Evolutionary conservation across 1,140 invertebrate genomes (phyloP).

Genomic region (Micrasema minimum): DNA sequence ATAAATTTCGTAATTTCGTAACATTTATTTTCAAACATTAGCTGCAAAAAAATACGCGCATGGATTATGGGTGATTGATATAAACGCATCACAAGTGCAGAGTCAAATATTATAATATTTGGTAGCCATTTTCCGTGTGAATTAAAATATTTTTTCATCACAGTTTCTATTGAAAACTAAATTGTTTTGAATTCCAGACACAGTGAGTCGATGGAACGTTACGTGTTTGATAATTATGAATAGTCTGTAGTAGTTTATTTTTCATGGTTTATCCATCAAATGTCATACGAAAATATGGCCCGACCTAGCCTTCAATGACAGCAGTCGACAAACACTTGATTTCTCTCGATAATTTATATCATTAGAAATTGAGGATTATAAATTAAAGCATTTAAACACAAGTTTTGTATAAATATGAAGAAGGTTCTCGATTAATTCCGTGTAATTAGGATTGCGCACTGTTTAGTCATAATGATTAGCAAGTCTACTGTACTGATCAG

Average conservation of each 20-base stretch:
- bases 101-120: slow-evolving; percentile 6
- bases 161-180: not conserved
- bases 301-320: slow-evolving; percentile 37
- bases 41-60: too few relatives aligned
- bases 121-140: slow-evolving; percentile 27
- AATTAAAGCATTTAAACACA: slow-evolving; percentile 4
- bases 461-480: slow-evolving; percentile 31
- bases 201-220: too few relatives aligned
- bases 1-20: too few relatives aligned
- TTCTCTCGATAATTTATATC: not conserved
- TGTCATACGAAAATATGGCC: slow-evolving; percentile 27
- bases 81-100: slow-evolving; percentile 2
- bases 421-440: not conserved
- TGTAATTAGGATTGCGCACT: slow-evolving; percentile 1
- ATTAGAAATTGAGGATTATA: slow-evolving; percentile 14
- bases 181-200: not conserved
- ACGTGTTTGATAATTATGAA: not conserved
- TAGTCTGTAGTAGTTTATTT: not conserved
- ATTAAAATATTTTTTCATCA: slow-evolving; percentile 1
- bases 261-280: slow-evolving; percentile 26
- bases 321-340: not conserved
- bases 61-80: too few relatives aligned
- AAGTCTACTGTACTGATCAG: slow-evolving; percentile 34
- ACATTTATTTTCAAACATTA: too few relatives aligned
- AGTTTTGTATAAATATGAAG: not conserved